Conservation (phyloP, 2,888 invertebrate genomes). For the Podotricha telesiphe region DNA sequence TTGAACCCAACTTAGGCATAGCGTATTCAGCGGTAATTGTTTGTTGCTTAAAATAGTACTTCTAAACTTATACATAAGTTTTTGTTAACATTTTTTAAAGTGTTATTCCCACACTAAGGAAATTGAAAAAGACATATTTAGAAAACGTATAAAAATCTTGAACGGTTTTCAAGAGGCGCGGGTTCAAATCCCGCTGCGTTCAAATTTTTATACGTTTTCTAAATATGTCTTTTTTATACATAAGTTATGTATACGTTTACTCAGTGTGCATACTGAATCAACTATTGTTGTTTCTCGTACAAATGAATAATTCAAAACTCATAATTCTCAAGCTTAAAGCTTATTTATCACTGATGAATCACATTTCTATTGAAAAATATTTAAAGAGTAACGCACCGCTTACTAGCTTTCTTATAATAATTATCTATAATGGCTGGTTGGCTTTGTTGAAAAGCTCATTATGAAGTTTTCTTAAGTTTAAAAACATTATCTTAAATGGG, state of each 20-base stretch:
- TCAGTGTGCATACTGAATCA: constrained; percentile 52
- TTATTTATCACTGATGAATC: constrained; percentile 57
- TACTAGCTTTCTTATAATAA: constrained; percentile 32
- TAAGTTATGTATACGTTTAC: constrained; percentile 51
- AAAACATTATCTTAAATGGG: neutral
- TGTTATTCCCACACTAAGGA: no score
- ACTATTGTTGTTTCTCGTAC: constrained; percentile 58
- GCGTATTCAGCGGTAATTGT: constrained; percentile 38
- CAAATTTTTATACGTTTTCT: no score
- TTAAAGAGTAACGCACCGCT: constrained; percentile 30
- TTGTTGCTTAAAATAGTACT: constrained; percentile 43
- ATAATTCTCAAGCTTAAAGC: constrained; percentile 60
- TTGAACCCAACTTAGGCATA: constrained; percentile 23
- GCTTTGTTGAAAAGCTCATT: constrained; percentile 6
- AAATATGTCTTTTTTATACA: no score
- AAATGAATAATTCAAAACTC: constrained; percentile 66
- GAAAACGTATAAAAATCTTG: no score
- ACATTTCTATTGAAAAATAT: constrained; percentile 44
- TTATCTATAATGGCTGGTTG: constrained; percentile 12
- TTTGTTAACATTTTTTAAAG: no score
- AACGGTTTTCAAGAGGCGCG: no score
- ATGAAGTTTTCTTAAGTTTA: neutral
- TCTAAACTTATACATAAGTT: constrained; percentile 54
- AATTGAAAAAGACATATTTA: no score
- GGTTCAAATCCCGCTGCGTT: no score